Base-by-base conservation (phyloP, 2,797 vertebrate species). In the Borostomias antarcticus region DNA sequence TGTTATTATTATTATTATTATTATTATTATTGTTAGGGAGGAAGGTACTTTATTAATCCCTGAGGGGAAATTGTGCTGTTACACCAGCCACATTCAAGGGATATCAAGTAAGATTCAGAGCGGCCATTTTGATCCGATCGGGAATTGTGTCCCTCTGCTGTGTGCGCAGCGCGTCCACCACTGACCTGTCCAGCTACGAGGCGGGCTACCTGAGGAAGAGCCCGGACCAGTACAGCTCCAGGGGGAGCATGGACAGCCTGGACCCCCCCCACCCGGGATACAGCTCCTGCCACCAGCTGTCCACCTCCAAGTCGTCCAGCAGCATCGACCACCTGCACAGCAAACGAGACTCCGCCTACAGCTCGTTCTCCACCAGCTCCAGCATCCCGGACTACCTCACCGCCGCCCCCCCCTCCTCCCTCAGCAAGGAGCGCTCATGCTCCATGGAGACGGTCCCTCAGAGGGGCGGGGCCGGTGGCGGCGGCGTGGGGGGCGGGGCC, bases 321-420 rank as follows among this genome's bases (percentile, higher is more conserved):
- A 97, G 95, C 89, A 97, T 96, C 1, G 96, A 98, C 82, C 96
- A 96, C 77, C 90, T 97, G 63, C 95, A 98, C 88, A 96, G 89
- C 93, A 98, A 99, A 83, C 93, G 96, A 45, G 97, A 98, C 86
- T 98, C 97, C 0, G 96, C 97, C 5, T 98, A 98, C 71, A 96
- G 95, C 74, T 98, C 97, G 56, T 97, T 98, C 85, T 98, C 97
- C 67, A 96, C 96, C 76, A 97, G 93, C 72, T 96, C 95, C 17
- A 98, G 97, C 73, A 93, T 95, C 75, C 95, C 96, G 0, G 97
- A 99, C 75, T 98, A 95, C 68, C 92, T 94, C 0, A 84, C 93
- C 1, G 88, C 91, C 8, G 82, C 72, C 3, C 86, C 89, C 0
- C 76, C 89, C 0, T 82, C 89, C 0, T 76, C 89, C 0, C 82